phyloP scores from a whole-genome alignment of 1,140 invertebrate genomes.

The Drosophila leontia region DNA sequence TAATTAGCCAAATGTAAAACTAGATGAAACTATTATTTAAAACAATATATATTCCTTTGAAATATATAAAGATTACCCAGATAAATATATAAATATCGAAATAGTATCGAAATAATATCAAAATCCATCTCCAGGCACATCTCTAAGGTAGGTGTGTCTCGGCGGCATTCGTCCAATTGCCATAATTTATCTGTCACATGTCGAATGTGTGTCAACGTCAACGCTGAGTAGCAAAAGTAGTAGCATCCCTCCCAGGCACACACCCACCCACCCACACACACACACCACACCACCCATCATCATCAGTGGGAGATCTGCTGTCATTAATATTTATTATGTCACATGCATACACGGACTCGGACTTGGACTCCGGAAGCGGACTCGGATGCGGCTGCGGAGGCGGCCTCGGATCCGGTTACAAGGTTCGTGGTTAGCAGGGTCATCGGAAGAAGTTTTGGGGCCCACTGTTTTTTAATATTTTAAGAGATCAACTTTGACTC shows the following conservation, averaged over 20 bases:
- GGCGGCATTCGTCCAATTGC: slow-evolving; percentile 69
- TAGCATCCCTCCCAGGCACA: slow-evolving; percentile 14
- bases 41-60: too few species aligned
- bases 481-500: slow-evolving; percentile 32
- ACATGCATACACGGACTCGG: slow-evolving; percentile 58
- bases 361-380: slow-evolving; percentile 18
- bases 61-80: too few species aligned
- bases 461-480: slow-evolving; percentile 54
- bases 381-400: slow-evolving; percentile 2
- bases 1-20: too few species aligned
- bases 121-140: background rate
- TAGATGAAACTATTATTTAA: too few species aligned
- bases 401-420: slow-evolving; percentile 9
- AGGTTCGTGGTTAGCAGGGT: background rate
- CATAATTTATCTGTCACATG: slow-evolving; percentile 83
- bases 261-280: background rate
- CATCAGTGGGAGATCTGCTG: slow-evolving; percentile 60
- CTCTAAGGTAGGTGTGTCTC: slow-evolving; percentile 54
- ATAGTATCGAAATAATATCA: background rate
- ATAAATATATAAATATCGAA: too few species aligned
- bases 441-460: slow-evolving; percentile 19
- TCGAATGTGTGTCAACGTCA: slow-evolving; percentile 80
- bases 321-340: slow-evolving; percentile 83
- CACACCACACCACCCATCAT: slow-evolving; percentile 29
- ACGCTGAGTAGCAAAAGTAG: slow-evolving; percentile 28